Evolutionary conservation across 64 coral and sea anemone species (phyloP), one percentile per base, ranked within the genome.

Genomic region (Astreopora myriophthalma): DNA sequence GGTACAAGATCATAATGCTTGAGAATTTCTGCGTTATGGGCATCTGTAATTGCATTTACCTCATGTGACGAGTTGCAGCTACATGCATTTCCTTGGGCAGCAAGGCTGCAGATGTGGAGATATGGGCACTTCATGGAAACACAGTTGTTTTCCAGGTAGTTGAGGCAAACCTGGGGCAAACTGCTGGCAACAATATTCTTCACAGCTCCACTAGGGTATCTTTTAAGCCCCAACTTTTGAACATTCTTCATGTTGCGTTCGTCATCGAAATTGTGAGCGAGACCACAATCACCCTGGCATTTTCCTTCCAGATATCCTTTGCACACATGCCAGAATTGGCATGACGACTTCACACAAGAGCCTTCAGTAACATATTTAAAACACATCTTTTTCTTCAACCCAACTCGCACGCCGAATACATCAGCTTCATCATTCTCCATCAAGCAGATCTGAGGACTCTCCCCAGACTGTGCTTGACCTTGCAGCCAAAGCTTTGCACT

Each of bases 281-380:
- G 49, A 3, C 25, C 9, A 64, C 90, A 92, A 24, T 46, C 44
- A 17, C 68, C 80, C 1, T 63, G 1, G 26, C 90, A 92, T 17
- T 34, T 36, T 48, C 69, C 80, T n/a, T 92, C 90, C 13, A 92
- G 12, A 58, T 38, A 85, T 6, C 69, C 64, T 63, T 75, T 84
- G 51, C 90, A 92, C 19, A 92, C 26, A 35, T 92, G 90, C 30
- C 79, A 92, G 52, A 64, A 82, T 1, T 75, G 17, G 28, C 90
- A 92, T 3, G 30, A 58, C 2, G 48, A 48, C 0, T 65, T 39
- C 67, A 2, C 36, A 68, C 88, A 90, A 30, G 37, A 16, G 34
- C 74, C 88, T 78, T 79, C 38, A n/a, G 57, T 27, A 10, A 25
- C 28, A 25, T 90, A 90, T 29, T 65, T 14, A 4, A 20, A 24